These are phyloP conservation scores for Listronotus bonariensis DNA, from an alignment of 1,140 invertebrate genomes.

Conservation along the genomic window DNA sequence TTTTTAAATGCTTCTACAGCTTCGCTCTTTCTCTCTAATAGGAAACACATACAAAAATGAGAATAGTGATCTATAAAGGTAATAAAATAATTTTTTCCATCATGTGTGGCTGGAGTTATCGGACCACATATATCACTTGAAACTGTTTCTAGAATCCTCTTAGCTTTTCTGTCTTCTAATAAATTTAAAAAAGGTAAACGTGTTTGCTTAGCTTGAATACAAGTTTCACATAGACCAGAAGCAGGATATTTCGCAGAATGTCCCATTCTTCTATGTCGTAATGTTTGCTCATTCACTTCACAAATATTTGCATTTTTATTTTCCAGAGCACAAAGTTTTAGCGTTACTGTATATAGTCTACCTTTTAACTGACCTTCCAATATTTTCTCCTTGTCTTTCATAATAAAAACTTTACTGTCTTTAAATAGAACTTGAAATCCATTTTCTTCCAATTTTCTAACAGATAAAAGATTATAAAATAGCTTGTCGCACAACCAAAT, in stretches of 20 bases:
- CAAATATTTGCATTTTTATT: slow-evolving; percentile 14
- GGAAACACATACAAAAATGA: slow-evolving; percentile 49
- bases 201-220: slow-evolving; percentile 34
- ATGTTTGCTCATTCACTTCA: not conserved
- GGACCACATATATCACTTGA: slow-evolving; percentile 54
- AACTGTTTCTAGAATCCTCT: slow-evolving; percentile 46
- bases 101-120: slow-evolving; percentile 42
- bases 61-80: slow-evolving; percentile 56
- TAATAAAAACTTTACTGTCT: slow-evolving; percentile 16
- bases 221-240: slow-evolving; percentile 32
- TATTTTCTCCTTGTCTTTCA: slow-evolving; percentile 15
- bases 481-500: no score
- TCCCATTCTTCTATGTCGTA: slow-evolving; percentile 33
- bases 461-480: slow-evolving; percentile 4
- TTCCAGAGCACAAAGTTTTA: not conserved
- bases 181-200: slow-evolving; percentile 28
- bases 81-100: slow-evolving; percentile 53
- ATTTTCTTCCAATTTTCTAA: no score
- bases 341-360: slow-evolving; percentile 28
- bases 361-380: slow-evolving; percentile 21
- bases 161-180: slow-evolving; percentile 19
- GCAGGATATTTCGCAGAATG: slow-evolving; percentile 14
- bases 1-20: slow-evolving; percentile 44
- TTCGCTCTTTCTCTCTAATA: slow-evolving; percentile 51
- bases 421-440: no score